Evolutionary conservation across 1,140 invertebrate species (phyloP), one percentile per base, ranked within the genome.

Genomic region (Aleiodes sp.): DNA sequence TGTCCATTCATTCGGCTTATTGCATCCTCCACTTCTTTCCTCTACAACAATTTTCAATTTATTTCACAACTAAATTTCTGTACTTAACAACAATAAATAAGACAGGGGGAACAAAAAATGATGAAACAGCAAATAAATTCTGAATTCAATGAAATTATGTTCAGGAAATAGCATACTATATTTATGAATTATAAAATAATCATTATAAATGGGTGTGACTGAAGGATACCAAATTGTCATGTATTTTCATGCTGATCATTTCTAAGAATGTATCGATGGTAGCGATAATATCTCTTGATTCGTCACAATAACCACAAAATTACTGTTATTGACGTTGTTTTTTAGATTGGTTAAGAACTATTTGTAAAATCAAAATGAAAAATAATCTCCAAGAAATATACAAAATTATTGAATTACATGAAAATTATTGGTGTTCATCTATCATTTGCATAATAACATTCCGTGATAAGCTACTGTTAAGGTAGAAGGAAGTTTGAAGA

Each of bases 361-460:
- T n/a, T n/a, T n/a, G n/a, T n/a, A n/a, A n/a, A n/a, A 52, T 7
- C 19, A 33, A 33, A 14, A 12, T 31, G 2, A 10, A 2, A 7
- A 2, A 21, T 24, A 29, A 28, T 60, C 9, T n/a, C n/a, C n/a
- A n/a, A n/a, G n/a, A n/a, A 21, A 28, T 37, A 43, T 16, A 16
- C 39, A 68, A 68, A 71, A 71, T 70, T 64, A 26, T 33, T n/a
- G 52, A 70, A 69, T 70, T 37, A 43, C 26, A 12, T 66, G 14
- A 68, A n/a, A 76, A 75, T 76, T 60, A 73, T 75, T 43, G 65
- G 37, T 2, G 21, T 71, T 9, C 10, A 35, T 33, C 24, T 14
- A 37, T 31, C 65, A 69, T 74, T 72, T 72, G 46, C 65, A 73
- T 76, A 75, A 75, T 76, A 70, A 16, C 39, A 16, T 56, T 63